These are phyloP conservation scores for Yponomeuta sedellus DNA, from an alignment of 2,888 invertebrate species.

Conservation along the genomic window DNA sequence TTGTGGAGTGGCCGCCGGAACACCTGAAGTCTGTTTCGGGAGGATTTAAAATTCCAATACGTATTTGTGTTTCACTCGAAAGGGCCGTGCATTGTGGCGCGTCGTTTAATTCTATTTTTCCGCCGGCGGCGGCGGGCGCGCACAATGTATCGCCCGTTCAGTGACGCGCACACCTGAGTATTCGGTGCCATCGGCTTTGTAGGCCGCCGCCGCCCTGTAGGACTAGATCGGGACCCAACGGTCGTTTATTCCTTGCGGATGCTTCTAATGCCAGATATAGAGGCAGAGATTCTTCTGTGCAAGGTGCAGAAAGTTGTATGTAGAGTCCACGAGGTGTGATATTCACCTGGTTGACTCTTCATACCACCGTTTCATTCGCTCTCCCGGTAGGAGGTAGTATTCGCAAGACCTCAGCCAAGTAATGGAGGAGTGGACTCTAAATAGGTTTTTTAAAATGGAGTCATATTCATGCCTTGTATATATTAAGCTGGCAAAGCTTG, in stretches of 20 bases:
- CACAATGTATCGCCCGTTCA: conserved; percentile 47
- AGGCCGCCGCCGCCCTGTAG: conserved; percentile 34
- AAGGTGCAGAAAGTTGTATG: too few relatives aligned
- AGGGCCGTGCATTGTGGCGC: conserved; percentile 58
- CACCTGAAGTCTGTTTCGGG: conserved; percentile 30
- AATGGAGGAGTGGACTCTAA: too few relatives aligned
- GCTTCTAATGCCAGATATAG: too few relatives aligned
- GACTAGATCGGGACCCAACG: neutral
- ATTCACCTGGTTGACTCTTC: too few relatives aligned
- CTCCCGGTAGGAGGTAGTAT: too few relatives aligned
- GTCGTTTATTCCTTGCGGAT: neutral
- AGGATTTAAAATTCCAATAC: conserved; percentile 50
- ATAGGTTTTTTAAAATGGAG: too few relatives aligned
- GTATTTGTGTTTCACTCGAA: conserved; percentile 60
- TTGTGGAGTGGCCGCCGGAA: conserved; percentile 22
- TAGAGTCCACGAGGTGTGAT: too few relatives aligned
- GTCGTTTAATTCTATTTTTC: conserved; percentile 64
- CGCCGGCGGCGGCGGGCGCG: conserved; percentile 34
- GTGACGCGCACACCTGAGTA: conserved; percentile 54
- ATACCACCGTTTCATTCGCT: too few relatives aligned
- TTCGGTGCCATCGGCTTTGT: conserved; percentile 56
- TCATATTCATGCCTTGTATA: too few relatives aligned
- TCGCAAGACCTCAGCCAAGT: too few relatives aligned
- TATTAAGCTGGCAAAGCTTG: too few relatives aligned
- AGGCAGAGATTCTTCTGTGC: too few relatives aligned